Base-by-base conservation (phyloP, 2,888 invertebrate species). In the Athalia rosae region DNA sequence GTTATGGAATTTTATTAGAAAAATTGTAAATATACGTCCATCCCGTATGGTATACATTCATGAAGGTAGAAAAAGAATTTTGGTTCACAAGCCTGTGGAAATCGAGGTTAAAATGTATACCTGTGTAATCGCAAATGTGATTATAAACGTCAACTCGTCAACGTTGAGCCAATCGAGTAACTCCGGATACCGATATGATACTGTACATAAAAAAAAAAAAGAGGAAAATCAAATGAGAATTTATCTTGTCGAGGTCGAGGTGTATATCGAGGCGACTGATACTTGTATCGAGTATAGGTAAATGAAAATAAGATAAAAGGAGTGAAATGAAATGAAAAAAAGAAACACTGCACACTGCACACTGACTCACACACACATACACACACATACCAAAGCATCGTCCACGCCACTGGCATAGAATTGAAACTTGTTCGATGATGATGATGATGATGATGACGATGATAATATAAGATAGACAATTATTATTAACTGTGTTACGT, bases 341-440 rank as follows among this genome's bases (percentile, higher is more conserved):
- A 28, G 28, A 28, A 28, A 28, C 28, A 28, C 28, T 53, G 45
- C 45, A 56, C 28, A 61, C 13, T 11, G 50, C 45, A 58, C 74
- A 41, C 59, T 43, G 56, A 41, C 28, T 28, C 71, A 62, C 47
- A 41, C 59, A 69, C 64, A 47, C n/a, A 13, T 15, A 13, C 7
- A 28, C 6, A 80, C 79, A 80, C 77, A 82, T 79, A 85, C 83
- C 86, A 45, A 74, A 59, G 61, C 74, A 61, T 86, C 84, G 86
- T 86, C 86, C 87, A 83, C 84, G 84, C 84, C 83, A 82, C 85
- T 87, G 82, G 79, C 73, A 78, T 80, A 84, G 89, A 89, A 89
- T 89, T 88, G 89, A 89, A 89, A 88, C 89, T 89, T 89, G 89
- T 89, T 89, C 89, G 89, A 89, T 89, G 82, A 82, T 76, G 45